Base-by-base conservation (phyloP, 2,888 invertebrate genomes). In the Cremastobaeus sp. region DNA sequence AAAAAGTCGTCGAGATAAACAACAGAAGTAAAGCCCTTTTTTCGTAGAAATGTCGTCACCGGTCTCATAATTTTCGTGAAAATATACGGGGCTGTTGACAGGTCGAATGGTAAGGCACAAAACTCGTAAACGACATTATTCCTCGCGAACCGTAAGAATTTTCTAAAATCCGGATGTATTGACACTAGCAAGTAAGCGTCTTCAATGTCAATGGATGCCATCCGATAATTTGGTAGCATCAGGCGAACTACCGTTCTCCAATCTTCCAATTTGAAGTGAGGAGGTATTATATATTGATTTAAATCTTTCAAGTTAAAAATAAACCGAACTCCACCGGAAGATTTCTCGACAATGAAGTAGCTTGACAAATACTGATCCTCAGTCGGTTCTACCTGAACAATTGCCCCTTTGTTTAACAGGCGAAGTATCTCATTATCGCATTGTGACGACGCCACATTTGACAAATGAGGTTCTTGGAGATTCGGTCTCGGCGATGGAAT, bases 231-330 rank as follows among this genome's bases (percentile, higher is more conserved):
- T 0, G 54, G 70, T 14, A 39, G 6, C 47, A 70, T 45, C 1
- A 70, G 54, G 5, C 47, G 43, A n/a, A n/a, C n/a, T n/a, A n/a
- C n/a, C n/a, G n/a, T n/a, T n/a, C n/a, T n/a, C n/a, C n/a, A n/a
- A n/a, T 64, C 62, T 11, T 70, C 69, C 5, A 60, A n/a, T 43
- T 69, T 59, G 11, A 69, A 69, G 21, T 69, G 69, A 1, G 54
- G 65, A 5, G 69, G 41, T 2, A n/a, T 20, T 14, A 69, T 41
- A 15, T 17, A 55, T n/a, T n/a, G n/a, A n/a, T n/a, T n/a, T n/a
- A n/a, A n/a, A n/a, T n/a, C n/a, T n/a, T n/a, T n/a, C n/a, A 66
- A 28, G 37, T 66, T 55, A 5, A 66, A 37, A 8, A 66, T 55
- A 21, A 55, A 50, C 3, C 50, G 12, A 4, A 43, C 34, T n/a